phyloP scores from a whole-genome alignment of 2,888 invertebrate genomes.

The Ormyrus labotus region DNA sequence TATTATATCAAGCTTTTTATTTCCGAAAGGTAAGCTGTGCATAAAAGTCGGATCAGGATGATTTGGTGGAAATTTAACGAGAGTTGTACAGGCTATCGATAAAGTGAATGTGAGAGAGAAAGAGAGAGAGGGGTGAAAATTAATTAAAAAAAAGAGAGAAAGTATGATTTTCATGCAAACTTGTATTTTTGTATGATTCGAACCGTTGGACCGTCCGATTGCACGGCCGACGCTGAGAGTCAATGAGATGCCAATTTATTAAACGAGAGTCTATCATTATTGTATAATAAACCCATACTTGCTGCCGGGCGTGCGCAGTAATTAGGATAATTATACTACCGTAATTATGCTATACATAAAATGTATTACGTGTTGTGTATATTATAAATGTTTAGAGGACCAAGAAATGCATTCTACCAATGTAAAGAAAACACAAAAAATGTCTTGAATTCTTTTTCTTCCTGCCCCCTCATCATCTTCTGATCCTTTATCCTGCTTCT shows the following conservation, averaged over 20 bases:
- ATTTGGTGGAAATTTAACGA: constrained; percentile 38
- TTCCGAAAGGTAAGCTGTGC: background rate
- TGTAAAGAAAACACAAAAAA: constrained; percentile 7
- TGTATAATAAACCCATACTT: constrained; percentile 55
- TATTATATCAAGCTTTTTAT: constrained; percentile 19
- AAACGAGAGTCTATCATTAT: constrained; percentile 57
- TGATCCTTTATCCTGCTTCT: too few species aligned
- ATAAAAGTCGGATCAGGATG: constrained; percentile 14
- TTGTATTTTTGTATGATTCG: constrained; percentile 63
- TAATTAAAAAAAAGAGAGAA: constrained; percentile 39
- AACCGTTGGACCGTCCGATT: constrained; percentile 39
- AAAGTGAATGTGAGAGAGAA: constrained; percentile 8
- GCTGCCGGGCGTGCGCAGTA: constrained; percentile 35
- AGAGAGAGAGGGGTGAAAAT: background rate
- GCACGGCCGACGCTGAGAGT: constrained; percentile 34
- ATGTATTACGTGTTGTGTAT: constrained; percentile 69
- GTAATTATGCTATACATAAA: constrained; percentile 57
- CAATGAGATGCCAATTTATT: constrained; percentile 54
- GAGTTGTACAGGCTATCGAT: background rate
- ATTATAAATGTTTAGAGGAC: constrained; percentile 73
- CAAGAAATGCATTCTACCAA: constrained; percentile 69
- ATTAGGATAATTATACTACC: constrained; percentile 33
- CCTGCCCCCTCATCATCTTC: too few species aligned
- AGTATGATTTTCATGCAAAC: constrained; percentile 56
- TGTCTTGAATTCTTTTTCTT: too few species aligned